Evolutionary conservation across 2,113 vertebrate species (phyloP).

Genomic region (Rhynchopsitta pachyrhyncha): DNA sequence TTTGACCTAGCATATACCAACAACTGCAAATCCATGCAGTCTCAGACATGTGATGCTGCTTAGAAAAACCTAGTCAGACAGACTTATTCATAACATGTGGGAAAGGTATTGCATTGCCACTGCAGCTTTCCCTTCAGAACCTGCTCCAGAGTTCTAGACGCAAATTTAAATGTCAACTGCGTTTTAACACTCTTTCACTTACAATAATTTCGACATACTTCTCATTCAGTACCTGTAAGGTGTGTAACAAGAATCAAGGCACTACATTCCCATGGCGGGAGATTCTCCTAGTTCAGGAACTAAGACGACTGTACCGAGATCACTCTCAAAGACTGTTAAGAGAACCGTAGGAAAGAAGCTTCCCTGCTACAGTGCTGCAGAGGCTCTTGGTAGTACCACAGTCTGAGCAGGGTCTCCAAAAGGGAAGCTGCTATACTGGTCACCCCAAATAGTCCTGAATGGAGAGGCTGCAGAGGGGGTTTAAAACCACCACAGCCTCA

Average conservation of each 20-base stretch:
- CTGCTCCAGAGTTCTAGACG: background rate
- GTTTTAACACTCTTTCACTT: background rate
- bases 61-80: background rate
- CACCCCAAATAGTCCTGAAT: background rate
- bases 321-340: background rate
- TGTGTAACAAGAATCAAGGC: background rate
- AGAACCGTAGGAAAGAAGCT: background rate
- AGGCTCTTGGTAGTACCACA: background rate
- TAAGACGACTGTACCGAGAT: background rate
- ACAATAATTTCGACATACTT: background rate
- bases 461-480: background rate
- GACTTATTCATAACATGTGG: rapidly evolving
- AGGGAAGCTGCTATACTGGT: background rate
- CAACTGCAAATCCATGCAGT: background rate
- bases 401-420: background rate
- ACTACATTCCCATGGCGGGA: background rate
- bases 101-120: background rate
- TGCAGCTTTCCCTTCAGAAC: background rate
- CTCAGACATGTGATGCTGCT: background rate
- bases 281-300: background rate
- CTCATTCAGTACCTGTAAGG: background rate
- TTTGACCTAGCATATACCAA: background rate
- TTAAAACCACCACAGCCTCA: background rate
- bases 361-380: background rate
- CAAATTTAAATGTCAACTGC: background rate